These are phyloP conservation scores for Rhinichthys klamathensis DNA, from an alignment of 2,113 vertebrate genomes.

Conservation along the genomic window DNA sequence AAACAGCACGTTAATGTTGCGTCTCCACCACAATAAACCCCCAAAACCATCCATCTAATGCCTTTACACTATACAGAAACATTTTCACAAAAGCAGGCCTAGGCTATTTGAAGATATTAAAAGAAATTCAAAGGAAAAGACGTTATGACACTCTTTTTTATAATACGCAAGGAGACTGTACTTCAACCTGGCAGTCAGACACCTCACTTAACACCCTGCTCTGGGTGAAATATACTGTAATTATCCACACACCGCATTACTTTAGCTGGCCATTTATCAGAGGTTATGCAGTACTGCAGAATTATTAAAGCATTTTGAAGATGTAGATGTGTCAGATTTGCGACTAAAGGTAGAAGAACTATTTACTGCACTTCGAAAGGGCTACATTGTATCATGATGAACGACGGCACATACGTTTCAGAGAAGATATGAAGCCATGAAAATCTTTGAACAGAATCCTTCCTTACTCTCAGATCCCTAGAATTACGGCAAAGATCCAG, in stretches of 20 bases:
- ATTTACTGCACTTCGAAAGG: neutral
- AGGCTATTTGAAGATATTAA: constrained; percentile 11
- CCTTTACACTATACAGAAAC: neutral
- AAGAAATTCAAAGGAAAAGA: neutral
- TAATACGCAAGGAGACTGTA: constrained; percentile 8
- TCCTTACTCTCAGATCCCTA: neutral
- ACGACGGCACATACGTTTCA: neutral
- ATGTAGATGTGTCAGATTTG: constrained; percentile 8
- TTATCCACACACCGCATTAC: constrained; percentile 25
- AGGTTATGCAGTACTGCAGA: constrained; percentile 5
- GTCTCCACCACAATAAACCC: neutral
- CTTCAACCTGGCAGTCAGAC: neutral
- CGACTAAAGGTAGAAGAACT: neutral
- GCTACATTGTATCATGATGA: neutral
- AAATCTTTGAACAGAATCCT: constrained; percentile 1
- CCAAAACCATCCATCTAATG: neutral
- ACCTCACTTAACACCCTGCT: constrained; percentile 31
- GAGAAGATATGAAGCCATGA: neutral
- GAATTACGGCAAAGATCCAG: neutral
- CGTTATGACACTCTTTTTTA: neutral
- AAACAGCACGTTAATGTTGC: constrained; percentile 33
- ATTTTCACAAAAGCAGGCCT: neutral
- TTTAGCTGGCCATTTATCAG: constrained; percentile 20
- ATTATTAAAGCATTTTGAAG: constrained; percentile 6
- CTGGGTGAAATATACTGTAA: constrained; percentile 35